Evolutionary conservation across 2,797 vertebrate genomes (phyloP), one percentile per base, ranked within the genome.

Genomic region (Semotilus atromaculatus): DNA sequence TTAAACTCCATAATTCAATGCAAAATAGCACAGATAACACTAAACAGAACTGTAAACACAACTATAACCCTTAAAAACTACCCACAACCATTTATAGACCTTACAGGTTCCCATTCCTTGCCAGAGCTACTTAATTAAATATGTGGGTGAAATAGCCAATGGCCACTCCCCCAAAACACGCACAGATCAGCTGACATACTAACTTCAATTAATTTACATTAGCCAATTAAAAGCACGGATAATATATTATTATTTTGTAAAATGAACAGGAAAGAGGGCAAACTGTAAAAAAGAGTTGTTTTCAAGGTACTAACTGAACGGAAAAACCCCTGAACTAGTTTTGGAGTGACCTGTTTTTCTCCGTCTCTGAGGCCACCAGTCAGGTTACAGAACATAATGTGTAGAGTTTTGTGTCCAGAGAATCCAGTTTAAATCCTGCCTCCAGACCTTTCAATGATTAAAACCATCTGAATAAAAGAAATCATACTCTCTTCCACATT

Each of bases 331-430:
- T 83, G 64, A 77, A 77, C 82, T 66, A 58, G 48, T 77, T 84
- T 77, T 68, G 64, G 48, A 77, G 19, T 77, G 74, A 84, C 82
- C 82, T 84, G 73, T 55, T 84, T 84, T 84, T 68, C 58, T 51
- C 60, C 34, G 34, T 68, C 64, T 84, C 74, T 70, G 51, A 45
- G 62, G 48, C 62, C 73, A 83, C 19, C 5, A 29, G 62, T 34
- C 60, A 66, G 81, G 62, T 48, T 66, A 68, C 48, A 26, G 34
- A 67, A 67, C 34, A 38, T 67, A 77, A 68, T 58, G 58, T 43
- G 68, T 26, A 31, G 73, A 68, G 19, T 76, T 83, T 83, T 75
- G 10, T 40, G 19, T 43, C 72, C 31, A 55, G 60, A 67, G 45
- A 76, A 83, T 68, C 45, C 48, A 68, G 34, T 55, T 70, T n/a